These are phyloP conservation scores for Gracilinanus agilis DNA, from an alignment of 2,113 vertebrate genomes.

Conservation along the genomic window DNA sequence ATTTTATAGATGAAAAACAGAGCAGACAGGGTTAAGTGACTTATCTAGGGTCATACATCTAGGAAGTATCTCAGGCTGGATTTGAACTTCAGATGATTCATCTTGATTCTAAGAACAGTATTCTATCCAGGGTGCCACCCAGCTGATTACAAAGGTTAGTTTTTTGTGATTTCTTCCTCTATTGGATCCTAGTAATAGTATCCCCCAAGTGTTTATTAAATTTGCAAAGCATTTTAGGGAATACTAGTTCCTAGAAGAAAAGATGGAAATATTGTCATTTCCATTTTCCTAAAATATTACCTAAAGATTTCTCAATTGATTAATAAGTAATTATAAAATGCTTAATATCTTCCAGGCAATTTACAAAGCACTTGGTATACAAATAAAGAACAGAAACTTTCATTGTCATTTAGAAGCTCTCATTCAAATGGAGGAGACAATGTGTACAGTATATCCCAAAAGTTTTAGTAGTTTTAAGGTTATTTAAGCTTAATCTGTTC, in stretches of 20 bases:
- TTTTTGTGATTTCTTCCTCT: not conserved
- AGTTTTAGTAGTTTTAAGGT: not conserved
- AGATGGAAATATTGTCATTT: not conserved
- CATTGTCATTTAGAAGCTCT: not conserved
- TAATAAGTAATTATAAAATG: not conserved
- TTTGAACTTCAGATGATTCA: slow-evolving; percentile 1
- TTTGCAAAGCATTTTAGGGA: not conserved
- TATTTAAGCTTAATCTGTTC: not conserved
- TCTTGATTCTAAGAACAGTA: too few species aligned
- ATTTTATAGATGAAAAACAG: too few species aligned
- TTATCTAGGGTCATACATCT: too few species aligned
- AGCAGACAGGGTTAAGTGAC: too few species aligned
- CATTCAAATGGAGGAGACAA: not conserved
- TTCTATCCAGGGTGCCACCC: too few species aligned
- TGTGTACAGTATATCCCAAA: not conserved
- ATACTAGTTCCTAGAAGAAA: not conserved
- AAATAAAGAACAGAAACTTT: not conserved
- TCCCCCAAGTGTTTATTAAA: not conserved
- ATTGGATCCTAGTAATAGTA: not conserved
- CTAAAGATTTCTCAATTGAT: not conserved
- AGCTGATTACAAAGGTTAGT: slow-evolving; percentile 3
- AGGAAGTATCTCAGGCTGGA: not conserved
- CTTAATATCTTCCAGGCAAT: not conserved
- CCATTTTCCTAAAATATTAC: not conserved
- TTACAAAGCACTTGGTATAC: not conserved